Percentiles rank a stretch among this genome's conserved stretches.
These are phyloP conservation scores for Eilema caniola DNA, from an alignment of 2,888 invertebrate species.

Conservation along the genomic window DNA sequence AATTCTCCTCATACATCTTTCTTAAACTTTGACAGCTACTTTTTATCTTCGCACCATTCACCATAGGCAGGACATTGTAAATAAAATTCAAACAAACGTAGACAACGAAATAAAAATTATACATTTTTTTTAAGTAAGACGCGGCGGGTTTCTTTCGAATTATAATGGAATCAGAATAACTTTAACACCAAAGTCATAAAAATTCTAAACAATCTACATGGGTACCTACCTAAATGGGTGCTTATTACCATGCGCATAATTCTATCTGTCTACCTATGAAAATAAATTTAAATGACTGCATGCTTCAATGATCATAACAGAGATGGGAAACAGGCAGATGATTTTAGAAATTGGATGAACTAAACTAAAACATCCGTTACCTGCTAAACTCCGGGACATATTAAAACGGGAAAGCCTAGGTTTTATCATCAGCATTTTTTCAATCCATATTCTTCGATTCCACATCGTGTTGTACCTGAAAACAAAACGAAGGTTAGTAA, in stretches of 20 bases:
- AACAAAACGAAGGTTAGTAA: constrained; percentile 25
- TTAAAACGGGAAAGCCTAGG: constrained; percentile 2
- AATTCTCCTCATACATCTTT: too few relatives aligned
- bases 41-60: too few relatives aligned
- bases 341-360: background rate
- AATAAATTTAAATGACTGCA: background rate
- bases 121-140: too few relatives aligned
- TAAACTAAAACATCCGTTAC: constrained; percentile 26
- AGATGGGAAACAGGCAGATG: background rate
- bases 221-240: background rate
- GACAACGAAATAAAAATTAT: too few relatives aligned
- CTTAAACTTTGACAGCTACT: too few relatives aligned
- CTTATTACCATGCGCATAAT: background rate
- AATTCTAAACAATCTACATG: too few relatives aligned
- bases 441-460: constrained; percentile 17
- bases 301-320: background rate
- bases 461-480: constrained; percentile 25
- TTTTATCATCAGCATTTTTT: constrained; percentile 15
- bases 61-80: too few relatives aligned
- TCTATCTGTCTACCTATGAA: background rate
- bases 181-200: too few relatives aligned
- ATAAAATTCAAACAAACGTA: too few relatives aligned
- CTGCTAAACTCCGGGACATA: constrained; percentile 17
- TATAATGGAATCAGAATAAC: too few relatives aligned
- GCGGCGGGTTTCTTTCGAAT: too few relatives aligned